Evolutionary conservation across 2,113 vertebrate genomes (phyloP), one percentile per base, ranked within the genome.

Genomic region (Caloenas nicobarica): DNA sequence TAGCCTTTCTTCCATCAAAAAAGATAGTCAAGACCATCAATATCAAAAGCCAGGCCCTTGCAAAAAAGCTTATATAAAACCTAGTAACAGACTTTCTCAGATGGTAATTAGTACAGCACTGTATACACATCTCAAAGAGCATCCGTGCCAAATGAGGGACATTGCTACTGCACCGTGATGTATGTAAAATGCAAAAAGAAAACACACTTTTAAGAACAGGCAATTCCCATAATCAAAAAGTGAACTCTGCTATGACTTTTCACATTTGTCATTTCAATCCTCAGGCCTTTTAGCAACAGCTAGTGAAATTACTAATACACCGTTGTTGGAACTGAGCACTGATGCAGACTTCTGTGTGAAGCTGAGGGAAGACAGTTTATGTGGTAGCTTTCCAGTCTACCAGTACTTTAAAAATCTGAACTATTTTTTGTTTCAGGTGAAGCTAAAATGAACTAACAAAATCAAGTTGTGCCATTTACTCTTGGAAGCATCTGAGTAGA

Each of bases 291-390:
- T 72, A 51, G 11, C 51, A 70, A 90, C 91, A 64, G 88, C 95
- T 29, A 94, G 66, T 36, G 81, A 85, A 69, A 90, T 94, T 65
- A 82, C 81, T 50, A 74, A 24, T 94, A 70, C 16, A 91, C 85
- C 46, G 62, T 56, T 96, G 97, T 36, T 96, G 95, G 46, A 95
- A 95, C 81, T 97, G 97, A 95, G 23, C 29, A 21, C 19, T 13
- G 19, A 97, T 96, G 5, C 95, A 98, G 38, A 23, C 5, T 66
- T 65, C n/a, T 25, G 31, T 40, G 15, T 51, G 38, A 81, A 56
- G 38, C 4, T 78, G 31, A 53, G 42, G 11, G 28, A 56, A 76
- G 14, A 70, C 2, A 26, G 12, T 34, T 69, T 53, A 54, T 81
- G 16, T 46, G 21, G 9, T 46, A 40, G 4, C 2, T 62, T 72